Conservation (phyloP, 2,888 invertebrate species). For the Cyrtodaria siliqua region DNA sequence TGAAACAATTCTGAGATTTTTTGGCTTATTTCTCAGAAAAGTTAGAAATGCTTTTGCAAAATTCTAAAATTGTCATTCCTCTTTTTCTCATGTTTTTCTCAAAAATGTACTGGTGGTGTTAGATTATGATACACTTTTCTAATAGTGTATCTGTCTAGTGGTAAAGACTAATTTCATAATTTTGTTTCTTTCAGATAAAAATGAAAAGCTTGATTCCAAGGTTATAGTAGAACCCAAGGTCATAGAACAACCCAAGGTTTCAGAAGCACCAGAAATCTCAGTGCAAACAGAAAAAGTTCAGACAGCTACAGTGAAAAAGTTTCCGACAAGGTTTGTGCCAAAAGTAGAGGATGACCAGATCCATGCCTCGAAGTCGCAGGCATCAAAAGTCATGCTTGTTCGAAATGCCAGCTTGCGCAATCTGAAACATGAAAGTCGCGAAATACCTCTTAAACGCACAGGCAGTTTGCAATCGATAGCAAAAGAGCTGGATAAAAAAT, state of each 20-base stretch:
- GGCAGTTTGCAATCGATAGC: conserved; percentile 51
- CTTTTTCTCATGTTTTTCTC: no score
- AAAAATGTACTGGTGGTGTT: no score
- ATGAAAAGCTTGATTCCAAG: background rate
- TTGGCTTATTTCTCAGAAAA: no score
- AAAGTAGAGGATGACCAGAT: conserved; percentile 36
- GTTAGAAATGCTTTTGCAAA: no score
- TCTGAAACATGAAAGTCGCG: conserved; percentile 13
- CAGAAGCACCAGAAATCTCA: no score
- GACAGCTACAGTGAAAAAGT: conserved; percentile 20
- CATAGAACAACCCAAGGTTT: no score
- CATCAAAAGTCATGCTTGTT: conserved; percentile 60
- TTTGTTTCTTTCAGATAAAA: no score
- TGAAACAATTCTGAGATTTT: no score
- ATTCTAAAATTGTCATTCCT: no score
- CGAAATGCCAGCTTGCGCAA: conserved; percentile 46
- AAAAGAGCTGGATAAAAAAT: background rate
- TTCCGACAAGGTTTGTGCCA: conserved; percentile 41
- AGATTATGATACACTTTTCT: no score
- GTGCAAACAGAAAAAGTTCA: conserved; percentile 28
- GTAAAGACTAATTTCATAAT: no score
- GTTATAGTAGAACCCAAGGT: background rate
- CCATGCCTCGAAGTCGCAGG: conserved; percentile 46
- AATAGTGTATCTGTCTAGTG: no score
- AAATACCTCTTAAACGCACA: conserved; percentile 44